Evolutionary conservation across 23 tunicate genomes (phyloP).

Genomic region (Clavelina lepadiformis): DNA sequence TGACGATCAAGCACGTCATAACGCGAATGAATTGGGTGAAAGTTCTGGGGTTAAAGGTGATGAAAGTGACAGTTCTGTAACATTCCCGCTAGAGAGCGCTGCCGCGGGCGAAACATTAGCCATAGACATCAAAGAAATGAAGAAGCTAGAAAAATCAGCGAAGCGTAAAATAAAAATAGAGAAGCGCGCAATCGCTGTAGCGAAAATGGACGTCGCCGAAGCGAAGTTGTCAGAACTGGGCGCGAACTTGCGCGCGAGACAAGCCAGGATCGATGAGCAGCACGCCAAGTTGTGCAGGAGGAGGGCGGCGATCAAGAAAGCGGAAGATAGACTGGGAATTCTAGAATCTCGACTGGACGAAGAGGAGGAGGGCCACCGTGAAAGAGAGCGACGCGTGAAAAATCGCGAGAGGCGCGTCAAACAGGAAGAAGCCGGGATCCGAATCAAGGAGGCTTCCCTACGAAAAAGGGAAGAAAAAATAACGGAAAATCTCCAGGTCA

Average conservation of each 20-base stretch:
- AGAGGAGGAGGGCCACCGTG: slow-evolving; percentile 72
- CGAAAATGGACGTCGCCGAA: slow-evolving; percentile 58
- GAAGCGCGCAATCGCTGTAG: slow-evolving; percentile 43
- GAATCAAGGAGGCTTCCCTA: slow-evolving; percentile 56
- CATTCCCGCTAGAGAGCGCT: slow-evolving; percentile 59
- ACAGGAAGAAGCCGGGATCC: slow-evolving; percentile 80
- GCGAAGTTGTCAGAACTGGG: slow-evolving; percentile 71
- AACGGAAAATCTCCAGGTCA: slow-evolving; percentile 43
- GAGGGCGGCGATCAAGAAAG: slow-evolving; percentile 49
- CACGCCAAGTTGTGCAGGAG: slow-evolving; percentile 85
- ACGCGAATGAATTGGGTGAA: too few species aligned
- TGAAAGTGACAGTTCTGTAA: not conserved
- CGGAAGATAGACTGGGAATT: slow-evolving; percentile 51
- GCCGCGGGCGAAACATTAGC: slow-evolving; percentile 45
- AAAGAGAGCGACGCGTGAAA: slow-evolving; percentile 57
- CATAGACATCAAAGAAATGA: slow-evolving; percentile 33
- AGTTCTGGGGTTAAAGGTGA: too few species aligned
- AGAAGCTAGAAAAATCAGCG: slow-evolving; percentile 41
- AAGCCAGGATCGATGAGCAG: slow-evolving; percentile 74
- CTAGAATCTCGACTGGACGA: slow-evolving; percentile 68
- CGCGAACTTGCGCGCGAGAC: slow-evolving; percentile 73
- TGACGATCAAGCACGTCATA: too few species aligned
- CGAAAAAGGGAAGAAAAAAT: slow-evolving; percentile 49
- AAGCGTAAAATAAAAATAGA: slow-evolving; percentile 56
- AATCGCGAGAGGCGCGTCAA: slow-evolving; percentile 67